Evolutionary conservation across 1,140 invertebrate genomes (phyloP).

Genomic region (Drosophila mayri): DNA sequence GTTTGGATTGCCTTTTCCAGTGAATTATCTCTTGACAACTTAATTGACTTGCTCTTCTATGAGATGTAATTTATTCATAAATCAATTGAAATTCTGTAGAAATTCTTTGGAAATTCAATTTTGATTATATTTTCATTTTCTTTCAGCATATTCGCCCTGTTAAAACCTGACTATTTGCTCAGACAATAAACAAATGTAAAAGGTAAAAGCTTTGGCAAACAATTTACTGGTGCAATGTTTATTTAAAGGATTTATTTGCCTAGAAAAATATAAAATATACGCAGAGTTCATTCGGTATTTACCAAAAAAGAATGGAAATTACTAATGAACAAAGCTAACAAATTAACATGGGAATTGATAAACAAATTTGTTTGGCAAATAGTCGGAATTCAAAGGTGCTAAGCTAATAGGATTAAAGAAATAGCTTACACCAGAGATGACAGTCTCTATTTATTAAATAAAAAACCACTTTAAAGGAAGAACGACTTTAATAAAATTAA

Average conservation of each 20-base stretch:
- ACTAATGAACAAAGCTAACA: constrained; percentile 22
- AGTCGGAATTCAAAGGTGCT: constrained; percentile 3
- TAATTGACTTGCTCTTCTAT: background rate
- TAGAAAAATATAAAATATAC: background rate
- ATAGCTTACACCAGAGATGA: background rate
- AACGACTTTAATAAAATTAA: background rate
- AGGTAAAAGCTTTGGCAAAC: constrained; percentile 1
- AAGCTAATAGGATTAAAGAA: background rate
- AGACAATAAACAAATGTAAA: background rate
- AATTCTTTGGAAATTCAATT: background rate
- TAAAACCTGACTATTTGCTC: background rate
- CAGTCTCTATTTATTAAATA: background rate
- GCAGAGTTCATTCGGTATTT: constrained; percentile 4
- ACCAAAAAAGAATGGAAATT: background rate
- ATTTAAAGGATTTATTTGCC: constrained; percentile 4
- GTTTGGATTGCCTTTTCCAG: background rate
- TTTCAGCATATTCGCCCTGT: background rate
- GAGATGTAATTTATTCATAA: background rate
- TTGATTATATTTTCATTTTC: background rate
- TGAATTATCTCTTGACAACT: background rate
- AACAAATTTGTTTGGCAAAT: constrained; percentile 19
- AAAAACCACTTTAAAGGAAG: background rate
- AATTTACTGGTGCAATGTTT: background rate
- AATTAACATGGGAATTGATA: constrained; percentile 4
- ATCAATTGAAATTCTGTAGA: background rate